phyloP scores from a whole-genome alignment of 1,140 invertebrate genomes.

The Diorhabda carinulata region DNA sequence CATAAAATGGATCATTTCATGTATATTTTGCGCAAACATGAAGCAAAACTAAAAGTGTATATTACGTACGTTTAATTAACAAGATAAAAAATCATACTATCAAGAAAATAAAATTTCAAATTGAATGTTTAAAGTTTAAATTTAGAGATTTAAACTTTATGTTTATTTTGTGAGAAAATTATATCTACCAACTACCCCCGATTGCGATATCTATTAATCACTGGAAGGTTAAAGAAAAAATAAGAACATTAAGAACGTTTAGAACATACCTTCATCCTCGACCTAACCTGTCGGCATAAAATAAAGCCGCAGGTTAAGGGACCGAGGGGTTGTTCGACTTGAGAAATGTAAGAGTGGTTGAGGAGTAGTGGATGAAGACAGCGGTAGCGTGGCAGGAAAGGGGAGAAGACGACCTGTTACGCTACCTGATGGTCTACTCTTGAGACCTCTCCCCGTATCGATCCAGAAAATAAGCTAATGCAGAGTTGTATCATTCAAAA shows the following conservation, averaged over 20 bases:
- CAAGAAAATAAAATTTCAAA: too few relatives aligned
- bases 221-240: background rate
- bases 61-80: too few relatives aligned
- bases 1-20: too few relatives aligned
- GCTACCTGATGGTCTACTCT: conserved; percentile 35
- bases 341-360: background rate
- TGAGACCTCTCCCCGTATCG: conserved; percentile 31
- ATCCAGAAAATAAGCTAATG: conserved; percentile 14
- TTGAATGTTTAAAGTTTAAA: too few relatives aligned
- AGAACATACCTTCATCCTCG: background rate
- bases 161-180: too few relatives aligned
- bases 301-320: conserved; percentile 8
- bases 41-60: too few relatives aligned
- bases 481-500: background rate
- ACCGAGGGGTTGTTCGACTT: background rate
- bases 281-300: conserved; percentile 9
- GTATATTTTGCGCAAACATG: too few relatives aligned
- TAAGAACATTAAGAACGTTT: background rate
- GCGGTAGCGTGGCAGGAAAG: conserved; percentile 4
- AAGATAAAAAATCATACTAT: too few relatives aligned
- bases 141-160: too few relatives aligned
- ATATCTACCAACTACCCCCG: too few relatives aligned
- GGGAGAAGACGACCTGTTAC: conserved; percentile 22
- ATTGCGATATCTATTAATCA: background rate
- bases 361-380: background rate